Base-by-base conservation (phyloP, 2,113 vertebrate species). In the Marmota monax region DNA sequence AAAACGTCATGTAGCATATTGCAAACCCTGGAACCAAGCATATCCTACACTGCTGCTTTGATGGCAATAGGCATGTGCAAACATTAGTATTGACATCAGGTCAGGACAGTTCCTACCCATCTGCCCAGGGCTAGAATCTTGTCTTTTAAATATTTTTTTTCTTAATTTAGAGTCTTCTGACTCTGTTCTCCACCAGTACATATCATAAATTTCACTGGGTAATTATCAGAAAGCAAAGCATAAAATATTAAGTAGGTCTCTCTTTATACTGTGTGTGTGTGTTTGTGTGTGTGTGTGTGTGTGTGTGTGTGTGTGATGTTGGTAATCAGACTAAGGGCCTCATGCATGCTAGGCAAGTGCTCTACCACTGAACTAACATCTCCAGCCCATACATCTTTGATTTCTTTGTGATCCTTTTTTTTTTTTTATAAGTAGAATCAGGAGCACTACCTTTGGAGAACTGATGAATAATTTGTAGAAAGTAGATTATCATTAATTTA, bases 81-180 rank as follows among this genome's bases (percentile, higher is more conserved):
- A 73, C 17, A 80, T 84, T 86, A 87, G 73, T 76, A 76, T 32
- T 86, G 72, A 29, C 61, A 91, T 93, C 78, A 78, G 25, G 72
- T 95, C 45, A 80, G 58, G 51, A 27, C 16, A 95, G 32, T 25
- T 84, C 10, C 65, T 72, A 87, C 3, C 39, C 32, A 86, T 73
- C 42, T 95, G 34, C 27, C 56, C 39, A 92, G 70, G 51, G 12
- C 7, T 92, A 61, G 22, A 63, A n/a, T 74, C 37, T 94, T 95
- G 72, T 22, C 45, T 96, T 95, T 67, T 84, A 37, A 90, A 84
- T 34, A 42, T 84, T 63, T 88, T 51, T 29, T 29, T 77, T 48
- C 76, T 87, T 56, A 63, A 45, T 89, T 97, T 90, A 76, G 73
- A 91, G 32, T 86, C n/a, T 90, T 96, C 65, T 74, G 53, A 72